These are phyloP conservation scores for Actinopyga echinites DNA, from an alignment of 53 echinoderm and acorn worm species.

Conservation along the genomic window DNA sequence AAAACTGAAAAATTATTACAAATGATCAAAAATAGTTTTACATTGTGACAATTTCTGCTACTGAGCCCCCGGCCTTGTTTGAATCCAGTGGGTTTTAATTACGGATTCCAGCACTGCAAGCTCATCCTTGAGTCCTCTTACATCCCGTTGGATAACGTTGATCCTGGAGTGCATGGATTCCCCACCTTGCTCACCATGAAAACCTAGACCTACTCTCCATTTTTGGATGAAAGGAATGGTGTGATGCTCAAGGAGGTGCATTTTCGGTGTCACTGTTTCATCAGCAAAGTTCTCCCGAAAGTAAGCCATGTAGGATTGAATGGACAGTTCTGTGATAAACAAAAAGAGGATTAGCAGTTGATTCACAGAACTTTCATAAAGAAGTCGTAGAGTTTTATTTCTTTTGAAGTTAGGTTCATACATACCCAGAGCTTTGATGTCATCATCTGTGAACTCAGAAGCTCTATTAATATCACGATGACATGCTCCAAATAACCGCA, in stretches of 20 bases:
- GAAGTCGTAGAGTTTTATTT: background rate
- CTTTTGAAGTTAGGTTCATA: background rate
- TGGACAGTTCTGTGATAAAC: background rate
- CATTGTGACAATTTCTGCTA: background rate
- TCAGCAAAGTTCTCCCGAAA: background rate
- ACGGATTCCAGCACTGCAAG: background rate
- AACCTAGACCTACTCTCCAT: slow-evolving; percentile 47
- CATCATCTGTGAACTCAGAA: slow-evolving; percentile 7
- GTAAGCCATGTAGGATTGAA: background rate
- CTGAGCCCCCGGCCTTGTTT: slow-evolving; percentile 27
- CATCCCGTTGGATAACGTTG: slow-evolving; percentile 20
- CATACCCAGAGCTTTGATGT: slow-evolving; percentile 31
- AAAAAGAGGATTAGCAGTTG: background rate
- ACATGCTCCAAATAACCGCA: slow-evolving; percentile 15
- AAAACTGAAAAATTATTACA: no score
- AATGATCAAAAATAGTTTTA: no score
- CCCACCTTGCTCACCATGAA: slow-evolving; percentile 50
- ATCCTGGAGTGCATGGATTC: slow-evolving; percentile 44
- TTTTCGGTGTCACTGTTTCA: slow-evolving; percentile 19
- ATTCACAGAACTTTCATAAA: background rate
- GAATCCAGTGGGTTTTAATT: slow-evolving; percentile 11
- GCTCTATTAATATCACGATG: slow-evolving; percentile 13
- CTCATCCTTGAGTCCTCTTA: slow-evolving; percentile 11
- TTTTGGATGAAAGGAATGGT: slow-evolving; percentile 23
- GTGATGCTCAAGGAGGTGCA: slow-evolving; percentile 41